Conservation (phyloP, 2,113 vertebrate species). For the Anarhynchus alexandrinus region DNA sequence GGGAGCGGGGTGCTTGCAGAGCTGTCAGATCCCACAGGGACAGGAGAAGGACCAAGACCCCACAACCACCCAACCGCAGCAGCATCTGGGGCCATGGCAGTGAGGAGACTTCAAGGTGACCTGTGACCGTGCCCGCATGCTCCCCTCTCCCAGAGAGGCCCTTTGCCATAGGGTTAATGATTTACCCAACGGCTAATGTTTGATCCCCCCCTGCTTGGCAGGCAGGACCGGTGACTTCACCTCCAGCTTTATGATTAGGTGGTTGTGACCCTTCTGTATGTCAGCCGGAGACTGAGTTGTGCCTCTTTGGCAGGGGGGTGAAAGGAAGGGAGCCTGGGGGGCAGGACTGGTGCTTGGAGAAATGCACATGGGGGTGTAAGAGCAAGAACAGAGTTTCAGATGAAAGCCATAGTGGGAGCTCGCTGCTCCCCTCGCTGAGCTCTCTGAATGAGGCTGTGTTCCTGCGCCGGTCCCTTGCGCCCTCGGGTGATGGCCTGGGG, state of each 20-base stretch:
- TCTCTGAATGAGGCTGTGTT: constrained; percentile 53
- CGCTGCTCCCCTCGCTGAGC: rapidly evolving
- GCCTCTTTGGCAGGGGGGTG: not conserved
- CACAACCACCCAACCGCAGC: rapidly evolving
- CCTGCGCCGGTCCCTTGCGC: rapidly evolving
- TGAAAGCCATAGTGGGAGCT: not conserved
- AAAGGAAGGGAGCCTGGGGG: not conserved
- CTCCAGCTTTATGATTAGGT: not conserved
- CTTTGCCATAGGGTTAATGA: constrained; percentile 17
- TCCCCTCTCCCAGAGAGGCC: not conserved
- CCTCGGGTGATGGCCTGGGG: not conserved
- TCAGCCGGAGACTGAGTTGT: not conserved
- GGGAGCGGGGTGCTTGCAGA: not conserved
- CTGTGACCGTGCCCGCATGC: rapidly evolving
- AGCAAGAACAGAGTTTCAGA: not conserved
- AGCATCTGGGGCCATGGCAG: not conserved
- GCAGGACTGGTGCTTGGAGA: not conserved
- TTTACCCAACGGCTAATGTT: not conserved
- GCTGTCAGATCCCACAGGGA: rapidly evolving
- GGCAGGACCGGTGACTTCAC: not conserved
- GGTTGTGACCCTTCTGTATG: not conserved
- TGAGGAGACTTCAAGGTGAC: constrained; percentile 36
- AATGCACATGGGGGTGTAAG: not conserved
- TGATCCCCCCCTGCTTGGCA: not conserved
- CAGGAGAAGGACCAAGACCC: not conserved